Evolutionary conservation across 2,113 vertebrate species (phyloP).

Genomic region (Shinisaurus crocodilurus): DNA sequence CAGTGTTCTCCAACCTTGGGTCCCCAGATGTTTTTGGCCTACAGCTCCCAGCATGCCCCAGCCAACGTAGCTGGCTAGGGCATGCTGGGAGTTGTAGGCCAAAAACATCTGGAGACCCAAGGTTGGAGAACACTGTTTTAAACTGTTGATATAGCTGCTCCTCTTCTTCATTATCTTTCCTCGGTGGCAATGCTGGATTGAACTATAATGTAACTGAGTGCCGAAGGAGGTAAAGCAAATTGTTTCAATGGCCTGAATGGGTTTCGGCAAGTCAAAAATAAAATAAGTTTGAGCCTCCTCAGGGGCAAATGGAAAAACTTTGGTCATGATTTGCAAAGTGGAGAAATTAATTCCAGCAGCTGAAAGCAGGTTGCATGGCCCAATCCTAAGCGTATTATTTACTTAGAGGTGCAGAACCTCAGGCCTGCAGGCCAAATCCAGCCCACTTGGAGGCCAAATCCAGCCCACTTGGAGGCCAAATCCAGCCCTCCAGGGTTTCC

Average conservation of each 20-base stretch:
- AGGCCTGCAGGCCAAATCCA: no score
- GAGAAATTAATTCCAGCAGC: background rate
- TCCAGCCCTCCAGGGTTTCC: no score
- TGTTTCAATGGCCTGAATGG: background rate
- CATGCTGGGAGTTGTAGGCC: no score
- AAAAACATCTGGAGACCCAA: no score
- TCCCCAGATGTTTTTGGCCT: no score
- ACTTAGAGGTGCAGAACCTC: no score
- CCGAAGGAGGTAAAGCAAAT: background rate
- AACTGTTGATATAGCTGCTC: background rate
- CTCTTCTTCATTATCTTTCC: background rate
- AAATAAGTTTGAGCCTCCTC: background rate
- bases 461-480: no score
- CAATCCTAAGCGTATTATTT: background rate
- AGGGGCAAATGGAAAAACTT: background rate
- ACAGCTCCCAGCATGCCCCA: no score
- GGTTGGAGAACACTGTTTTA: no score
- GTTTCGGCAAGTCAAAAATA: background rate
- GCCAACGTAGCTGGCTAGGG: no score
- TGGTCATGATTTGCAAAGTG: background rate
- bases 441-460: no score
- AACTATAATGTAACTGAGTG: background rate
- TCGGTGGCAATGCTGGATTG: background rate
- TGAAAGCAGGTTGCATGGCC: background rate
- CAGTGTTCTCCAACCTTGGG: no score